A percentile compares a stretch with the other conserved stretches of the same genome.
phyloP scores from a whole-genome alignment of 2,113 vertebrate genomes.

The Mustelus asterias region DNA sequence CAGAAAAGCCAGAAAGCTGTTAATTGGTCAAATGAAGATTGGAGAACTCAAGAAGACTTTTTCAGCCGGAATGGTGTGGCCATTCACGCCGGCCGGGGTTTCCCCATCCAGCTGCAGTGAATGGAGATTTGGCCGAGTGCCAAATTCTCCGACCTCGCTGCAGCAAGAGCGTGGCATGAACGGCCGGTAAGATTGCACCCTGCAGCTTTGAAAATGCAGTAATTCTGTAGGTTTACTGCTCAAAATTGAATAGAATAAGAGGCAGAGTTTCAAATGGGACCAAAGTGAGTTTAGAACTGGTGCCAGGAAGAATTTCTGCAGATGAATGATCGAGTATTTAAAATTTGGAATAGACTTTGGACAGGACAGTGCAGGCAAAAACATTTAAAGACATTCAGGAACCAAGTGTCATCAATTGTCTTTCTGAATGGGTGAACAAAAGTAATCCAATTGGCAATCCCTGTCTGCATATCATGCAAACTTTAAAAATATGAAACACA shows the following conservation, averaged over 20 bases:
- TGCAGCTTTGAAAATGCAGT: not conserved
- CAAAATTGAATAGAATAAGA: not conserved
- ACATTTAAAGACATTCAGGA: not conserved
- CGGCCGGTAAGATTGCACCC: not conserved
- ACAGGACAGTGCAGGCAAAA: not conserved
- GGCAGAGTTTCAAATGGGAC: not conserved
- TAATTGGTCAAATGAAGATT: not conserved
- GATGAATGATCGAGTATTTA: not conserved
- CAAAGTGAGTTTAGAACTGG: not conserved
- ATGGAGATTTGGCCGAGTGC: too few species aligned
- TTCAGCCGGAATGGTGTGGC: too few species aligned
- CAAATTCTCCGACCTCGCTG: too few species aligned
- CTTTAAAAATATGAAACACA: not conserved
- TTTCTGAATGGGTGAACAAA: not conserved
- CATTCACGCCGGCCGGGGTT: too few species aligned
- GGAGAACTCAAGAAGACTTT: not conserved
- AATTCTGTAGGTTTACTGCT: not conserved
- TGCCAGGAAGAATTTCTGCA: not conserved
- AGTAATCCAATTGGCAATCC: not conserved
- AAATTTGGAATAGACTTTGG: not conserved
- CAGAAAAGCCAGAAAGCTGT: not conserved
- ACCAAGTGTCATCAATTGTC: not conserved
- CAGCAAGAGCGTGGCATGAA: too few species aligned
- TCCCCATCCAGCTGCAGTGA: too few species aligned
- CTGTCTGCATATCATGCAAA: not conserved